Conservation (phyloP, 2,888 invertebrate species). For the Taenaris catops region DNA sequence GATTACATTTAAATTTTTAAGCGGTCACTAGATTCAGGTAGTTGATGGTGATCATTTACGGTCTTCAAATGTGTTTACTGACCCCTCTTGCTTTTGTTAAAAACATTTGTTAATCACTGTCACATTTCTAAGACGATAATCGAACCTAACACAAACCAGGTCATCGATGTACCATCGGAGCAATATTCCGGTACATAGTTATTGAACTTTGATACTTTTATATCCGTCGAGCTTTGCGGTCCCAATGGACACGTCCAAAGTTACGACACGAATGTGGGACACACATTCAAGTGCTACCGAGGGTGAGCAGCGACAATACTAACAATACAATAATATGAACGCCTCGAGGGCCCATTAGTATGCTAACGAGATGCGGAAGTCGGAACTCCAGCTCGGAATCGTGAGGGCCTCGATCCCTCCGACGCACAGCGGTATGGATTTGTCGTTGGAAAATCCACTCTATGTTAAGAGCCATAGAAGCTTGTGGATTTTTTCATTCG, state of each 20-base stretch:
- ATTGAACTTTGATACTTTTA: slow-evolving; percentile 6
- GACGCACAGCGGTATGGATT: not conserved
- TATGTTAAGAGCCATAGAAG: slow-evolving; percentile 4
- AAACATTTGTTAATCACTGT: too few relatives aligned
- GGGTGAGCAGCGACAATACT: slow-evolving; percentile 21
- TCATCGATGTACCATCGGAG: not conserved
- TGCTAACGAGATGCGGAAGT: slow-evolving; percentile 38
- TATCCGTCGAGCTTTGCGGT: slow-evolving; percentile 8
- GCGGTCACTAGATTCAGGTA: too few relatives aligned
- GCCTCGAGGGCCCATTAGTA: slow-evolving; percentile 52
- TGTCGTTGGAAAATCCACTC: slow-evolving; percentile 1
- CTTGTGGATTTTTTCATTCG: slow-evolving; percentile 1
- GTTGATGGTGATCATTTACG: too few relatives aligned
- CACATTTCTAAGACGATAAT: too few relatives aligned
- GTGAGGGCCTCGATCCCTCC: slow-evolving; percentile 20
- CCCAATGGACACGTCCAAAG: slow-evolving; percentile 15
- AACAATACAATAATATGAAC: slow-evolving; percentile 39
- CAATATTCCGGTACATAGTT: not conserved
- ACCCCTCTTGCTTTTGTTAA: too few relatives aligned
- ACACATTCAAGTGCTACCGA: slow-evolving; percentile 11
- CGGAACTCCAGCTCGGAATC: slow-evolving; percentile 25
- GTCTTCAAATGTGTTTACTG: too few relatives aligned
- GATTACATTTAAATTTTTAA: too few relatives aligned
- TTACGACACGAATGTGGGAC: slow-evolving; percentile 13
- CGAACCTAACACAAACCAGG: too few relatives aligned